Evolutionary conservation across 1,140 invertebrate genomes (phyloP).

Genomic region (Akabosia matsudoensis): DNA sequence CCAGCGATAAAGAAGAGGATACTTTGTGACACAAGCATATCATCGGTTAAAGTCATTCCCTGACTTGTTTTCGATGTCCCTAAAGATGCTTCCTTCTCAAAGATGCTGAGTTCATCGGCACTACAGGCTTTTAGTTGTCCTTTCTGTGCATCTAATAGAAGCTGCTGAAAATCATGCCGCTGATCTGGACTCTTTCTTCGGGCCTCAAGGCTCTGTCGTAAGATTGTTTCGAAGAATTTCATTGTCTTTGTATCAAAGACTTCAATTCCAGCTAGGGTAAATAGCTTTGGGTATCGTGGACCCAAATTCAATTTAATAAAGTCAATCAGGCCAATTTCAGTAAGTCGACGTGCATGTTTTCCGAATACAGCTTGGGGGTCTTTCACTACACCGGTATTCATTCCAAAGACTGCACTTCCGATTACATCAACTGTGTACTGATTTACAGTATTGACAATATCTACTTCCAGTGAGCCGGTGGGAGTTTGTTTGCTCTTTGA

Average conservation of each 20-base stretch:
- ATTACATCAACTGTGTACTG: neutral
- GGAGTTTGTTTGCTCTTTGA: neutral
- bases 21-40: neutral
- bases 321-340: neutral
- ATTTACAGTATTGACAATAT: neutral
- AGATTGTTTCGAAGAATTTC: neutral
- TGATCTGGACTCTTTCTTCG: neutral
- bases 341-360: neutral
- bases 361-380: neutral
- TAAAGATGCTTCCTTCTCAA: neutral
- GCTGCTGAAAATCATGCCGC: neutral
- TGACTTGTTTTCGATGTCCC: neutral
- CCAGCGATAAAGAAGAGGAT: slow-evolving; percentile 59
- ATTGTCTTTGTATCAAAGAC: neutral
- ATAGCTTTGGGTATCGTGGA: neutral
- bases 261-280: neutral
- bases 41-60: neutral
- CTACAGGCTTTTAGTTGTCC: neutral
- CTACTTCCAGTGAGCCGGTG: neutral
- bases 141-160: neutral
- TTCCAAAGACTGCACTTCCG: neutral
- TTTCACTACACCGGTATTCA: neutral
- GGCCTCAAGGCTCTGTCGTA: neutral
- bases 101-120: neutral
- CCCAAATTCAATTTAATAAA: too few species aligned